phyloP scores from a whole-genome alignment of 2,888 invertebrate genomes.

The Beris morrisii region DNA sequence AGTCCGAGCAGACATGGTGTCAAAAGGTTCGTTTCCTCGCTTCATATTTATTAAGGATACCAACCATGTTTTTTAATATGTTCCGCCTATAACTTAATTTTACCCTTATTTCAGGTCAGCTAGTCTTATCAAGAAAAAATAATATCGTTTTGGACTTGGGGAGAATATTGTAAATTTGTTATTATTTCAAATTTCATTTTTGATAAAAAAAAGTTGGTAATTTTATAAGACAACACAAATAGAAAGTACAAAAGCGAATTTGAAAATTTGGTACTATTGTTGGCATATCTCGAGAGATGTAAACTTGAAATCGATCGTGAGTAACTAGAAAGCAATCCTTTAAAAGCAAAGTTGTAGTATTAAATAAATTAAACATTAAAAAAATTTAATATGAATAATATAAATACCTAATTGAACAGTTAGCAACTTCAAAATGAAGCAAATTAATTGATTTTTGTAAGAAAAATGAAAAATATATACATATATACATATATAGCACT shows the following conservation, averaged over 20 bases:
- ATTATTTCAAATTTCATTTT: neutral
- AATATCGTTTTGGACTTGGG: neutral
- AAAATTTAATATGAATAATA: too few relatives aligned
- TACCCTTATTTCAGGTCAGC: conserved; percentile 16
- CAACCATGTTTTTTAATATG: neutral
- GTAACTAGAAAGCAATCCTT: conserved; percentile 8
- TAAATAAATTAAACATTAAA: too few relatives aligned
- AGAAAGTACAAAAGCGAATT: too few relatives aligned
- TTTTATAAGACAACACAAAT: neutral
- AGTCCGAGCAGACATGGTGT: conserved; percentile 69
- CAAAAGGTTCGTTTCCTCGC: conserved; percentile 47
- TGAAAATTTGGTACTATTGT: conserved; percentile 17
- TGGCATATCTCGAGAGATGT: conserved; percentile 14
- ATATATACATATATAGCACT: too few relatives aligned
- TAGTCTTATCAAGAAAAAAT: conserved; percentile 29
- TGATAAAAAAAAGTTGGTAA: conserved; percentile 1
- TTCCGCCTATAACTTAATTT: neutral
- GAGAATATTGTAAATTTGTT: neutral
- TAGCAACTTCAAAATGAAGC: too few relatives aligned
- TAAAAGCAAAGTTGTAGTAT: conserved; percentile 5
- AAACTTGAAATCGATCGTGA: conserved; percentile 4
- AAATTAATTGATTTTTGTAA: too few relatives aligned
- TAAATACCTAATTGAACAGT: too few relatives aligned
- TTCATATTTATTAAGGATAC: neutral
- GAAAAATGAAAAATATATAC: too few relatives aligned